These are phyloP conservation scores for Ctenicera cuprea DNA, from an alignment of 2,888 invertebrate species.

Conservation along the genomic window DNA sequence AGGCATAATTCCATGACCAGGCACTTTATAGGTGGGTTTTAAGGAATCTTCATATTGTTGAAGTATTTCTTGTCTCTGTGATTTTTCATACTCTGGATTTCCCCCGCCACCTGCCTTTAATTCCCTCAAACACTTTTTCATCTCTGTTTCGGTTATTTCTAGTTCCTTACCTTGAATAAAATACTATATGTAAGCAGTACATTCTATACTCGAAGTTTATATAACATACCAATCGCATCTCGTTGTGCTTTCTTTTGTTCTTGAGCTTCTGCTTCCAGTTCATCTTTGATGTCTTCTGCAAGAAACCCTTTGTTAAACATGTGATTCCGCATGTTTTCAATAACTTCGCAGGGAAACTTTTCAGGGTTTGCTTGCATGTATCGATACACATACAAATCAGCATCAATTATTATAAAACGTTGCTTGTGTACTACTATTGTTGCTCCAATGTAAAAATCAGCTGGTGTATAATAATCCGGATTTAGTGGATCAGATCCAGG, in stretches of 20 bases:
- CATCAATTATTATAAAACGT: slow-evolving; percentile 85
- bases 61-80: slow-evolving; percentile 61
- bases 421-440: slow-evolving; percentile 83
- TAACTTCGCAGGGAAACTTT: slow-evolving; percentile 81
- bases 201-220: not conserved
- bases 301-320: slow-evolving; percentile 80
- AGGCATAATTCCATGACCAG: slow-evolving; percentile 67
- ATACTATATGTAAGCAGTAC: not conserved
- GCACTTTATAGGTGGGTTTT: slow-evolving; percentile 62
- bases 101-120: slow-evolving; percentile 59
- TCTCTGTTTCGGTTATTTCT: slow-evolving; percentile 59
- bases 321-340: slow-evolving; percentile 81
- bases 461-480: slow-evolving; percentile 85
- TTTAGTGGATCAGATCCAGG: slow-evolving; percentile 82
- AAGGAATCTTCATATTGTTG: slow-evolving; percentile 67
- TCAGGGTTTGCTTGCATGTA: slow-evolving; percentile 84
- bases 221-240: slow-evolving; percentile 60
- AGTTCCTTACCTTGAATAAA: slow-evolving; percentile 54
- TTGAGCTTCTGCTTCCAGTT: slow-evolving; percentile 66
- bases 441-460: slow-evolving; percentile 87
- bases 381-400: slow-evolving; percentile 86
- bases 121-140: slow-evolving; percentile 67
- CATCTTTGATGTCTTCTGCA: slow-evolving; percentile 75
- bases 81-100: slow-evolving; percentile 60
- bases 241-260: slow-evolving; percentile 65